Conservation (phyloP, 1,140 invertebrate species). For the Drosophila insularis region DNA sequence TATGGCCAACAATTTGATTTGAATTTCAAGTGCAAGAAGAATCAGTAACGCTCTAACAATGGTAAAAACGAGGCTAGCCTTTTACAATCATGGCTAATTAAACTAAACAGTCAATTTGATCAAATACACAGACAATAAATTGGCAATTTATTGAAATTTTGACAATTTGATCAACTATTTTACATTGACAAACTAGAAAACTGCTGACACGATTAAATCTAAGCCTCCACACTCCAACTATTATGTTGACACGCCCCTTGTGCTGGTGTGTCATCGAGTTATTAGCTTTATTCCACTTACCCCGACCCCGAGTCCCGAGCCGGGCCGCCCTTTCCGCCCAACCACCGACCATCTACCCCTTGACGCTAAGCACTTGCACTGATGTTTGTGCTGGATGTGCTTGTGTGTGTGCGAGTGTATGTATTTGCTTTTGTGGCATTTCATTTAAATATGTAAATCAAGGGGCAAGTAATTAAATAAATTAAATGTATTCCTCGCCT, state of each 20-base stretch:
- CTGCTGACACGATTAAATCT: constrained; percentile 8
- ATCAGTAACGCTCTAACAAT: too few species aligned
- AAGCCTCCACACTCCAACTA: neutral
- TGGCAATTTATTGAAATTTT: neutral
- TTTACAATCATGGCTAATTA: too few species aligned
- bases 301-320: neutral
- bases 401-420: neutral
- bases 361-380: neutral
- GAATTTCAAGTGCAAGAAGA: too few species aligned
- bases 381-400: neutral
- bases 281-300: constrained; percentile 27
- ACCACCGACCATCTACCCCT: neutral
- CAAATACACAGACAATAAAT: too few species aligned
- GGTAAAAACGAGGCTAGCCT: too few species aligned
- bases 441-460: constrained; percentile 63
- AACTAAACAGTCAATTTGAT: too few species aligned
- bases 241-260: constrained; percentile 24
- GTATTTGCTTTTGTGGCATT: constrained; percentile 49
- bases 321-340: neutral
- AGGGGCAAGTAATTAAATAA: constrained; percentile 62
- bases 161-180: neutral
- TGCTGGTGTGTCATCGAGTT: constrained; percentile 46
- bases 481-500: constrained; percentile 43
- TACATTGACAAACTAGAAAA: constrained; percentile 5
- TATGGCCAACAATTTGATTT: too few species aligned